Percentiles rank a stretch among this genome's conserved stretches.
Conservation (phyloP, 2,113 vertebrate genomes). For the Ailurus styani region DNA sequence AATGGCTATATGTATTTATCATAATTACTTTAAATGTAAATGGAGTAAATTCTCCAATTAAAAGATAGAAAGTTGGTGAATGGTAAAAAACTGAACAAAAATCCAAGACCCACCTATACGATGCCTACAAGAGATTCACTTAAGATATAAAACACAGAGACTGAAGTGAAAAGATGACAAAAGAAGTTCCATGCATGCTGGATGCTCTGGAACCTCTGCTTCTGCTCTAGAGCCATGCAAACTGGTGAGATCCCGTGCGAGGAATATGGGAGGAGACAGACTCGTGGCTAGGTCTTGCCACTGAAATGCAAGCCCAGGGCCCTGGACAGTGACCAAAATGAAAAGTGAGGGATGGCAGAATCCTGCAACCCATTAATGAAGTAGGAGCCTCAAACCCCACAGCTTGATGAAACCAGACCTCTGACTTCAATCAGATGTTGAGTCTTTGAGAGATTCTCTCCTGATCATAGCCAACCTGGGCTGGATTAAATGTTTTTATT, state of each 20-base stretch:
- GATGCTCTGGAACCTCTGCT: not conserved
- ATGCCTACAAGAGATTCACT: not conserved
- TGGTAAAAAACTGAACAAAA: not conserved
- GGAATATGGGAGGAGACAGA: not conserved
- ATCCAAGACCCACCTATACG: not conserved
- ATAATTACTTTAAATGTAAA: not conserved
- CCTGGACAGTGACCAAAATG: not conserved
- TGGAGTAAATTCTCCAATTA: not conserved
- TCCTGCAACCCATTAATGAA: not conserved
- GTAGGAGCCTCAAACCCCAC: not conserved
- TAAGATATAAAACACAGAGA: not conserved
- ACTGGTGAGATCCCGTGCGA: not conserved
- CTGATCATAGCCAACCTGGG: not conserved
- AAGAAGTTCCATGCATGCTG: not conserved
- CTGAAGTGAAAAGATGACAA: not conserved
- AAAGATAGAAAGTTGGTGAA: not conserved
- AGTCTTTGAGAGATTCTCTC: too few species aligned
- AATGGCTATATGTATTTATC: not conserved
- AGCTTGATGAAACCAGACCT: not conserved
- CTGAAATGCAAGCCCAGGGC: not conserved
- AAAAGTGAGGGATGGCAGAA: not conserved
- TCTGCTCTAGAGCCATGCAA: not conserved
- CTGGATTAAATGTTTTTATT: not conserved
- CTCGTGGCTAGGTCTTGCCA: not conserved
- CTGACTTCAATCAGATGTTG: too few species aligned